Base-by-base conservation (phyloP, 2,888 invertebrate species). In the Chymomyza amoena region DNA sequence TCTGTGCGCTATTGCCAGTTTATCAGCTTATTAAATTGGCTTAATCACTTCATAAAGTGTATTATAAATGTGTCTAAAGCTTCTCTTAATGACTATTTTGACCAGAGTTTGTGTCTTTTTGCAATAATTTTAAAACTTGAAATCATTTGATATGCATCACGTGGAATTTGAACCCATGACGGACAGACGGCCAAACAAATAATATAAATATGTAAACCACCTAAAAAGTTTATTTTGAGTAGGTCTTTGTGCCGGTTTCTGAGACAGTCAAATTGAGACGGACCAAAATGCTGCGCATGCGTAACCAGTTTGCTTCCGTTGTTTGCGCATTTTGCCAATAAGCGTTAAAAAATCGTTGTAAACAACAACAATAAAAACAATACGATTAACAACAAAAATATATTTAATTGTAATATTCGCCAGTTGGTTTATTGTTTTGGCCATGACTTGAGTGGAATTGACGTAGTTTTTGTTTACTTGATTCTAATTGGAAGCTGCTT, bases 271-370 rank as follows among this genome's bases (percentile, higher is more conserved):
- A 9, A 7, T 36, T 36, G 36, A 45, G 13, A n/a, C 16, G 1
- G 16, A 32, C 52, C 9, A 20, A 28, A 36, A 28, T 10, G 64
- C 56, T 9, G 69, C 74, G 73, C 81, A 84, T 75, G 81, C 74
- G 72, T 68, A 86, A 77, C 81, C 76, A 70, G 80, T 72, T 77
- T 59, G 25, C 64, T 69, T 66, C 72, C 62, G 76, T 75, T 80
- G 25, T n/a, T 70, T 32, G 10, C 52, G 16, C 52, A 54, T 16
- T n/a, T 54, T 25, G 57, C 25, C 57, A 57, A 57, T 25, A 13
- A 39, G 18, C 61, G 56, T 56, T 20, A 45, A 64, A 18, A 68
- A 45, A 45, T 1, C 13, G 39, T 10, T 45, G 39, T n/a, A 45
- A 63, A 56, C 9, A 59, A 52, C n/a, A 68, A 39, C 20, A 63